Conservation (phyloP, 2,113 vertebrate species). For the Gallinago jamesoni region DNA sequence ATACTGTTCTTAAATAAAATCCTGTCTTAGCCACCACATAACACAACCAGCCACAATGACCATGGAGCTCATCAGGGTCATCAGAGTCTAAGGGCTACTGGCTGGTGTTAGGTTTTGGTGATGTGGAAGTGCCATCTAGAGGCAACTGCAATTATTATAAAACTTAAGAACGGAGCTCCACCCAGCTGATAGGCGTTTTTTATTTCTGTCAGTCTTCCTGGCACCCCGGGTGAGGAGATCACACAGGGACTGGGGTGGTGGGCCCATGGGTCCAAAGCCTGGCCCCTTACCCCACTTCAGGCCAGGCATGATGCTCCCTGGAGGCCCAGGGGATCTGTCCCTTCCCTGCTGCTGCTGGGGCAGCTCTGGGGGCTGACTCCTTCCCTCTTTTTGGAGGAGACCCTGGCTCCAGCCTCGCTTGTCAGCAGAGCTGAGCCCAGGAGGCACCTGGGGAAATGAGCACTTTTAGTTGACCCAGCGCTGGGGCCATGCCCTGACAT, state of each 20-base stretch:
- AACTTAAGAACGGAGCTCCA: rapidly evolving
- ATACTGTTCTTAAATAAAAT: no score
- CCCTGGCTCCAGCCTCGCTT: neutral
- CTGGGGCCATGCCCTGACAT: neutral
- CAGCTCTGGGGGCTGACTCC: neutral
- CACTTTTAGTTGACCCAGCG: rapidly evolving
- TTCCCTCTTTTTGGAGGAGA: neutral
- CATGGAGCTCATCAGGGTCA: rapidly evolving
- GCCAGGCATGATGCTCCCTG: neutral
- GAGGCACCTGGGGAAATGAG: neutral
- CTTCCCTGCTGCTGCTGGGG: neutral
- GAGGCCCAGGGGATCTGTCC: no score
- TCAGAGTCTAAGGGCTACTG: rapidly evolving
- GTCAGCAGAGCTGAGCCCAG: neutral
- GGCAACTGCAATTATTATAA: rapidly evolving
- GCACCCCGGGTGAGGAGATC: rapidly evolving
- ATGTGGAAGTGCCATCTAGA: neutral
- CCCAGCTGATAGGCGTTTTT: rapidly evolving
- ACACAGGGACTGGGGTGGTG: rapidly evolving
- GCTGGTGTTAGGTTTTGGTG: neutral
- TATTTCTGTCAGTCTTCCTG: rapidly evolving
- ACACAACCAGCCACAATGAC: rapidly evolving
- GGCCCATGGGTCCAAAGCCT: neutral
- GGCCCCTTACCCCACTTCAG: neutral
- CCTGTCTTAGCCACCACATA: no score